Percentiles rank a stretch among this genome's conserved stretches.
Conservation (phyloP, 2,113 vertebrate genomes). For the Prietella phreatophila region DNA sequence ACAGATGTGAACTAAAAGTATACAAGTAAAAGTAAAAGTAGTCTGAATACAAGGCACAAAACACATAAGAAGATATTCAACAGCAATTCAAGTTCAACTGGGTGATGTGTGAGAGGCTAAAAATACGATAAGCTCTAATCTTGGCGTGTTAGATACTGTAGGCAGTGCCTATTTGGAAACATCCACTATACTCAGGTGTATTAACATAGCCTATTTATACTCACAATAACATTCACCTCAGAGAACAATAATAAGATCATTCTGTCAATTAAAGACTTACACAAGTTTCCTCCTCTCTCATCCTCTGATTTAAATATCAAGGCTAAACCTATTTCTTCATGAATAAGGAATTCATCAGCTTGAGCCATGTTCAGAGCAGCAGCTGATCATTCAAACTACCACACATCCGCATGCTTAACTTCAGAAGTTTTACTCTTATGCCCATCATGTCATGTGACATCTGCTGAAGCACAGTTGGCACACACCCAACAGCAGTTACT, state of each 20-base stretch:
- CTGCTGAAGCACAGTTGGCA: slow-evolving; percentile 51
- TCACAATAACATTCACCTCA: not conserved
- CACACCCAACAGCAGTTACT: slow-evolving; percentile 43
- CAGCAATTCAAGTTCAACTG: not conserved
- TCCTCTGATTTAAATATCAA: slow-evolving; percentile 71
- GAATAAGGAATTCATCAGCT: slow-evolving; percentile 61
- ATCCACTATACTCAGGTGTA: not conserved
- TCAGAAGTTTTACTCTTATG: slow-evolving; percentile 35
- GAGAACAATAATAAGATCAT: slow-evolving; percentile 19
- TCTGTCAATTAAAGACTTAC: slow-evolving; percentile 69
- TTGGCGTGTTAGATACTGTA: not conserved
- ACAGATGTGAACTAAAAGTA: not conserved
- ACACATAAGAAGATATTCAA: slow-evolving; percentile 8
- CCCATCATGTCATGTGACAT: slow-evolving; percentile 46
- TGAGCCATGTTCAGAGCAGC: slow-evolving; percentile 50
- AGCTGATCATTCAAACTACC: slow-evolving; percentile 65
- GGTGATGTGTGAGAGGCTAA: not conserved
- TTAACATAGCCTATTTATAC: not conserved
- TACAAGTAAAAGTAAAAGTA: too few relatives aligned
- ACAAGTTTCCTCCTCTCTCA: slow-evolving; percentile 63
- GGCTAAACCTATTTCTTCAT: slow-evolving; percentile 73
- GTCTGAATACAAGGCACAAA: not conserved
- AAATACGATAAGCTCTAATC: not conserved
- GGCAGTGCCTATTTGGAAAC: not conserved
- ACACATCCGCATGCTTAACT: slow-evolving; percentile 49